Conservation (phyloP, 2,888 invertebrate species). For the Parthenolecanium corni region DNA sequence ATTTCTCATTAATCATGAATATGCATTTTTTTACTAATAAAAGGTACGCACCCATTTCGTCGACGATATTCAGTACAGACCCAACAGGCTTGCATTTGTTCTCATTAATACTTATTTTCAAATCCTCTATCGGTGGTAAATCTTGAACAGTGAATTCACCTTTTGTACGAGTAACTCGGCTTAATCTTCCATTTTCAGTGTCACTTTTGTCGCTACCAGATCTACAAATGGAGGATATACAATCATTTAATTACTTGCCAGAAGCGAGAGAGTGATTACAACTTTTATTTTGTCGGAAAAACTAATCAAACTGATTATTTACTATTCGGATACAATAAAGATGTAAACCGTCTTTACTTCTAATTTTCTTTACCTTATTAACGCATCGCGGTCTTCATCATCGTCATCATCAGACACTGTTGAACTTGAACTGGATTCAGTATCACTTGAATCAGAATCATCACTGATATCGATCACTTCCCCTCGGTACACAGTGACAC, state of each 20-base stretch:
- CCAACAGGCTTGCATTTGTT: constrained; percentile 64
- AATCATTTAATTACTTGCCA: too few species aligned
- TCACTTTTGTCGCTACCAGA: neutral
- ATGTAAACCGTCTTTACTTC: neutral
- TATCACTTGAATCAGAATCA: constrained; percentile 22
- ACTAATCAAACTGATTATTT: too few species aligned
- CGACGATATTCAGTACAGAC: constrained; percentile 56
- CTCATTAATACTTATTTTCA: constrained; percentile 64
- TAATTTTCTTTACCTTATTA: too few species aligned
- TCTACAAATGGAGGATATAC: too few species aligned
- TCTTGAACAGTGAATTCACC: constrained; percentile 55
- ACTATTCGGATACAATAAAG: too few species aligned
- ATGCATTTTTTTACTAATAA: constrained; percentile 7
- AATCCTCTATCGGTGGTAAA: constrained; percentile 68
- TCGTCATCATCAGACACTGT: constrained; percentile 18
- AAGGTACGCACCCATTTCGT: constrained; percentile 49
- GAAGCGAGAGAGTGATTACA: too few species aligned
- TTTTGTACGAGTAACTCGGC: constrained; percentile 34
- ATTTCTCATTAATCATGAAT: constrained; percentile 11
- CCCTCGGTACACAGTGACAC: neutral
- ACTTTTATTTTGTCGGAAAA: too few species aligned
- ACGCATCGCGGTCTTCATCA: constrained; percentile 15
- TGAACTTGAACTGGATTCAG: constrained; percentile 14
- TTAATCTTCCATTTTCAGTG: neutral
- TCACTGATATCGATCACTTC: neutral